Conservation (phyloP, 2,113 vertebrate species). For the Porphyrio hochstetteri region DNA sequence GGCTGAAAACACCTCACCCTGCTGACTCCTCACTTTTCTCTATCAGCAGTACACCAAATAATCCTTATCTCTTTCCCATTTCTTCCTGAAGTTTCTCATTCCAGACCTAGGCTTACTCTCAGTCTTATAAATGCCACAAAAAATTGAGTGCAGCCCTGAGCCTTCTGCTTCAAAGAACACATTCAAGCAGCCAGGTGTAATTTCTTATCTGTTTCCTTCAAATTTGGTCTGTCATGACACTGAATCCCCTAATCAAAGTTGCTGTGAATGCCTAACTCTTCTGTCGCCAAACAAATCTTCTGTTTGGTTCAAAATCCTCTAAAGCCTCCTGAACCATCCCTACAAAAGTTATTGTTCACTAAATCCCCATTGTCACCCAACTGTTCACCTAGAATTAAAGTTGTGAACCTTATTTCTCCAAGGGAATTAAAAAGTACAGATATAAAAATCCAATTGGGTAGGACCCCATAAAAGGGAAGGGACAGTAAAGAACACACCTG, state of each 20-base stretch:
- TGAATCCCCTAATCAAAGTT: background rate
- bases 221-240: background rate
- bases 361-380: background rate
- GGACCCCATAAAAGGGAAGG: background rate
- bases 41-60: background rate
- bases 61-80: background rate
- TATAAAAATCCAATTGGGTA: background rate
- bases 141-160: background rate
- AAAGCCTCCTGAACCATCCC: background rate
- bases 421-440: background rate
- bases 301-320: background rate
- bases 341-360: background rate
- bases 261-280: background rate
- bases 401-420: background rate
- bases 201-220: background rate
- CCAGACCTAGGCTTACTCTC: background rate
- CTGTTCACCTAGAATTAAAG: background rate
- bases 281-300: background rate
- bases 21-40: background rate
- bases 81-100: background rate
- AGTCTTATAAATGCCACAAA: background rate
- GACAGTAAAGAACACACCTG: background rate
- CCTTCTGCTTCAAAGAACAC: background rate
- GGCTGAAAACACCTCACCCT: background rate
- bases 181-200: background rate